Conservation (phyloP, 1,140 invertebrate species). For the Musca vetustissima region DNA sequence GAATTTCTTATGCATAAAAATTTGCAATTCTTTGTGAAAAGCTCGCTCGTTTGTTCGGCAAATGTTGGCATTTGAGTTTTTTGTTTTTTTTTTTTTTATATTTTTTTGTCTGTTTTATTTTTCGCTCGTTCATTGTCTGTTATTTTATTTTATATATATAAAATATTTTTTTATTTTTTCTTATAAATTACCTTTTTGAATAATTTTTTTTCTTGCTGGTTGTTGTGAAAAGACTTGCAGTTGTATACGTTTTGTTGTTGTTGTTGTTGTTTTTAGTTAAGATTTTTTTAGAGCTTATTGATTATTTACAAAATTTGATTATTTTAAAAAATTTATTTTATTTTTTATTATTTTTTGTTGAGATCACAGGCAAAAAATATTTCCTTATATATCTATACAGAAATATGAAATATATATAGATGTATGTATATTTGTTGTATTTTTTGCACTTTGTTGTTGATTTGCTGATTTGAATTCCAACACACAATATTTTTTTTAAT, state of each 20-base stretch:
- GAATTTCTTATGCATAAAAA: constrained; percentile 21
- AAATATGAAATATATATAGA: too few relatives aligned
- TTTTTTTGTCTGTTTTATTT: constrained; percentile 4
- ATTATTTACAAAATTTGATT: neutral
- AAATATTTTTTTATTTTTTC: neutral
- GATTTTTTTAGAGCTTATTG: neutral
- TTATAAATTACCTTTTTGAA: constrained; percentile 6
- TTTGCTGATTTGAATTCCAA: neutral
- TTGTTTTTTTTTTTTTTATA: neutral
- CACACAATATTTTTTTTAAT: neutral
- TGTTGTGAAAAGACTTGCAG: neutral
- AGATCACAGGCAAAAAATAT: constrained; percentile 19
- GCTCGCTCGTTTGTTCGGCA: neutral
- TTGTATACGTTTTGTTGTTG: neutral
- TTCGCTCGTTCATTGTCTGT: too few relatives aligned
- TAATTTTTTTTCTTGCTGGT: constrained; percentile 1
- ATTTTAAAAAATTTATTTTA: constrained; percentile 14
- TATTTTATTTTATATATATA: too few relatives aligned
- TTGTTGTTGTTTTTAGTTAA: neutral
- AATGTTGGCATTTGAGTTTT: neutral
- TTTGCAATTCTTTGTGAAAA: constrained; percentile 1
- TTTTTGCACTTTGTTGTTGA: neutral
- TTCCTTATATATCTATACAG: too few relatives aligned
- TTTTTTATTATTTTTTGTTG: constrained; percentile 12
- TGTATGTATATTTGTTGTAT: neutral